Evolutionary conservation across 2,888 invertebrate species (phyloP), one percentile per base, ranked within the genome.

Genomic region (Rhogogaster chlorosoma): DNA sequence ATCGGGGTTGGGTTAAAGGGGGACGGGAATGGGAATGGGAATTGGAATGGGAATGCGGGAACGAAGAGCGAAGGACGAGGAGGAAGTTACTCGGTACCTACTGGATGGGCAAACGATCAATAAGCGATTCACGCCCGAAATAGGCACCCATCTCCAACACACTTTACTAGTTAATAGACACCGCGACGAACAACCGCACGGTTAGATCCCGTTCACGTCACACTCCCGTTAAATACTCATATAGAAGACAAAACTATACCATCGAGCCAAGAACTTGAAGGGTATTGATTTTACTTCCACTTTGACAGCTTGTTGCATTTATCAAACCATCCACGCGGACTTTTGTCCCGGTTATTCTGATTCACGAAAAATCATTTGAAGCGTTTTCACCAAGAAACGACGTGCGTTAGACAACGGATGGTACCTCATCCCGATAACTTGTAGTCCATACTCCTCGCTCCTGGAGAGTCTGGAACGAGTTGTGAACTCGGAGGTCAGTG

Each of bases 51-150:
- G 61, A 42, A 22, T 29, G 12, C 6, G 73, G 36, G 67, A 38
- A 57, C n/a, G 49, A 57, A 53, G 32, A 42, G 75, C 75, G 45
- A n/a, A 42, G 67, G 45, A 83, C 45, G 67, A 49, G 29, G 83
- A 49, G 64, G 18, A 83, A 83, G 42, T 83, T 83, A 83, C 83
- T 83, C 83, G 12, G 67, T 45, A 45, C 57, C 61, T n/a, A 73
- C 38, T 61, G 80, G 83, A 70, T 45, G 83, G 83, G 91, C 88
- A 78, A 89, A 90, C 91, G 91, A 91, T 91, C 91, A 91, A 91
- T 91, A 91, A 89, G 89, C 89, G 88, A 88, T 90, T 89, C 89
- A 88, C 83, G 89, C 88, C 89, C 89, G 88, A 89, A 90, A 89
- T 89, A 83, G 57, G 32, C 32, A 77, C 45, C 77, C n/a, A 77